Evolutionary conservation across 1,140 invertebrate genomes (phyloP).

Genomic region (Caenorhabditis elegans): WBcel235 BX284604.4:10158001-10158500

Average conservation of each 20-base stretch:
- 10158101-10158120: conserved; percentile 16
- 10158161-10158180: conserved; percentile 46
- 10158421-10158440: conserved; percentile 56
- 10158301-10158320: conserved; percentile 48
- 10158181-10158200: conserved; percentile 44
- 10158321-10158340: conserved; percentile 57
- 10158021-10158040: not conserved
- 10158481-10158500: too few species aligned
- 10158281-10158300: conserved; percentile 41
- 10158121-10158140: conserved; percentile 50
- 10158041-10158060: not conserved
- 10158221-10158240: too few species aligned
- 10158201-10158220: too few species aligned
- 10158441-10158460: not conserved
- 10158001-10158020: too few species aligned
- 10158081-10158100: not conserved
- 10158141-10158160: conserved; percentile 49
- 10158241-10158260: too few species aligned
- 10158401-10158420: conserved; percentile 55
- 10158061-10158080: not conserved
- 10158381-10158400: conserved; percentile 59
- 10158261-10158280: conserved; percentile 48
- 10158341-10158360: conserved; percentile 59
- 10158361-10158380: conserved; percentile 62
- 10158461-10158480: too few species aligned